These are phyloP conservation scores for Caenorhabditis inopinata DNA, from an alignment of 1,140 invertebrate genomes.

Conservation along the genomic window DNA sequence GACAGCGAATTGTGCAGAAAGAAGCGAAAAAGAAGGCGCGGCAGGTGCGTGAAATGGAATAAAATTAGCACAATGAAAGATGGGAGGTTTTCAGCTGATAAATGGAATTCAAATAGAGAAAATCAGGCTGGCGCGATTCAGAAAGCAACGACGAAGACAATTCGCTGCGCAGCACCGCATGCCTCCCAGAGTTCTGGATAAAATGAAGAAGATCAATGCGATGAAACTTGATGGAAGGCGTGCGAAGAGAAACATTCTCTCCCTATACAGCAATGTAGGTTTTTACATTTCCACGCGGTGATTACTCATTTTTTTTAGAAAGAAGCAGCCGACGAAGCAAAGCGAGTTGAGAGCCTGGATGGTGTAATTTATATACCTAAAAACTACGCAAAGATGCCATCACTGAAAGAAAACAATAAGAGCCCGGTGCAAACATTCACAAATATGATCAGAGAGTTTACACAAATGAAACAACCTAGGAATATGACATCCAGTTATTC, in stretches of 20 bases:
- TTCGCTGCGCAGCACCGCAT: neutral
- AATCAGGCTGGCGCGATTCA: neutral
- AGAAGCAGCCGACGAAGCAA: conserved; percentile 20
- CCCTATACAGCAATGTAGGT: conserved; percentile 40
- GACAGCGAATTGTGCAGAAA: neutral
- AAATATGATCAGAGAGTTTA: conserved; percentile 9
- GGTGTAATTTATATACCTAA: neutral
- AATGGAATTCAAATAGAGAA: neutral
- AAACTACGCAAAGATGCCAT: neutral
- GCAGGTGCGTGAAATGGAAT: neutral
- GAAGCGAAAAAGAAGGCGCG: neutral
- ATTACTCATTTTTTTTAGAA: neutral
- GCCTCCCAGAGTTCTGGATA: neutral
- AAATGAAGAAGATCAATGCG: neutral
- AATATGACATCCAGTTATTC: neutral
- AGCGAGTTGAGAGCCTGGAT: conserved; percentile 14
- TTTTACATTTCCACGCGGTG: neutral
- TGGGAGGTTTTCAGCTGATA: neutral
- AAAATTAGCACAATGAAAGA: neutral
- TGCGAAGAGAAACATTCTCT: conserved; percentile 36
- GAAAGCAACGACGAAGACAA: neutral
- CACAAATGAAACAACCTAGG: neutral
- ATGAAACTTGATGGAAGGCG: neutral
- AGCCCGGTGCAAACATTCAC: neutral
- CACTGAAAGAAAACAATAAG: neutral